Base-by-base conservation (phyloP, 2,797 vertebrate genomes). In the Rhinoraja longicauda region DNA sequence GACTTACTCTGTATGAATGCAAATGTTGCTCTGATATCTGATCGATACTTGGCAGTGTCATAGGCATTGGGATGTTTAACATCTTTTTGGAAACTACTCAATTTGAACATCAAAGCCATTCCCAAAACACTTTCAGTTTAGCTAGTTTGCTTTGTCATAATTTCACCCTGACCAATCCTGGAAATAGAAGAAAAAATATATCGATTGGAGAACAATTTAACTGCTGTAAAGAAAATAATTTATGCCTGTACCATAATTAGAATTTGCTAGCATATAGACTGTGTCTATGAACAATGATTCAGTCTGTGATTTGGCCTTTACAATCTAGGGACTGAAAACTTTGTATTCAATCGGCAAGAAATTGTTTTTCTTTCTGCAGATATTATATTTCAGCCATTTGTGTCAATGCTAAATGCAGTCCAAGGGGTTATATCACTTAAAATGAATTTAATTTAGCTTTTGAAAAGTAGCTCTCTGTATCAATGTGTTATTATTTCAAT, bases 341-440 rank as follows among this genome's bases (percentile, higher is more conserved):
- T 92, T 91, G n/a, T 36, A n/a, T 67, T 70, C n/a, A 90, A 90
- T 92, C 13, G 45, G 26, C 45, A 75, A 75, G 29, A 70, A 72
- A 92, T 57, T 45, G 39, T 92, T 53, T 91, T 90, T 39, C 73
- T 26, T 53, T 75, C 90, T 3, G 72, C 19, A 29, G 8, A 26
- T 26, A 75, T 88, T 73, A 53, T 73, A 36, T 72, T 92, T 73
- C 45, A 26, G 1, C 21, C 45, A 92, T 92, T 92, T 92, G 90
- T 92, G 39, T 45, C 90, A 75, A 73, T 53, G 72, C 70, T 75
- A 92, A 53, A 26, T 91, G 90, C 45, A 57, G 21, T 92, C 90
- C 86, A 67, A 29, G 36, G 59, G 75, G 24, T 75, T 39, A 92
- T 67, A 92, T 21, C 90, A 53, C 90, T 75, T 73, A 92, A 5